A percentile compares a stretch with the other conserved stretches of the same genome.
Conservation (phyloP, 2,113 vertebrate species). For the Microtus montanus region DNA sequence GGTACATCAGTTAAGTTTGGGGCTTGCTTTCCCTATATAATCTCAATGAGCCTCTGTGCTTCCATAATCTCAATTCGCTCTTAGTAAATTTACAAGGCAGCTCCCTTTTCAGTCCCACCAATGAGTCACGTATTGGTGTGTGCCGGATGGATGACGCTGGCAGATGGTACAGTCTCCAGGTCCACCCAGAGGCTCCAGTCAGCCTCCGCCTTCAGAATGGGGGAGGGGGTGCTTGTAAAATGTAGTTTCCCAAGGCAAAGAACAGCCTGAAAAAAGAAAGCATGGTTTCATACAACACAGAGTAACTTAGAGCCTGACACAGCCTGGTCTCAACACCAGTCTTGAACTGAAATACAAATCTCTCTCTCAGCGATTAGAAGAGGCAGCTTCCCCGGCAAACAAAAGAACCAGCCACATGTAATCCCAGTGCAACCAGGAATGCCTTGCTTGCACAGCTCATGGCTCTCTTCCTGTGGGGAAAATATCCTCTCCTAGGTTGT, state of each 20-base stretch:
- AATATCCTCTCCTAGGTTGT: slow-evolving; percentile 55
- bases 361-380: background rate
- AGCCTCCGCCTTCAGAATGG: background rate
- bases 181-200: background rate
- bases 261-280: background rate
- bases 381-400: background rate
- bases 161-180: background rate
- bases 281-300: background rate
- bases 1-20: too few relatives aligned
- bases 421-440: background rate
- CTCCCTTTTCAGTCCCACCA: background rate
- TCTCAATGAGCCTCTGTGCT: background rate
- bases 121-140: background rate
- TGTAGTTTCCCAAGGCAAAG: background rate
- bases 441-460: background rate
- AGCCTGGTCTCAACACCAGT: background rate
- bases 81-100: background rate
- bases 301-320: background rate
- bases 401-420: background rate
- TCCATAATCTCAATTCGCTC: background rate
- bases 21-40: background rate
- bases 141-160: background rate
- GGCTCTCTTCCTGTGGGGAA: background rate
- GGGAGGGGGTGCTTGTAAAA: background rate
- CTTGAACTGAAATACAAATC: background rate